Percentiles rank a stretch among this genome's conserved stretches.
Conservation (phyloP, 2,888 invertebrate genomes). For the Hyposoter didymator region DNA sequence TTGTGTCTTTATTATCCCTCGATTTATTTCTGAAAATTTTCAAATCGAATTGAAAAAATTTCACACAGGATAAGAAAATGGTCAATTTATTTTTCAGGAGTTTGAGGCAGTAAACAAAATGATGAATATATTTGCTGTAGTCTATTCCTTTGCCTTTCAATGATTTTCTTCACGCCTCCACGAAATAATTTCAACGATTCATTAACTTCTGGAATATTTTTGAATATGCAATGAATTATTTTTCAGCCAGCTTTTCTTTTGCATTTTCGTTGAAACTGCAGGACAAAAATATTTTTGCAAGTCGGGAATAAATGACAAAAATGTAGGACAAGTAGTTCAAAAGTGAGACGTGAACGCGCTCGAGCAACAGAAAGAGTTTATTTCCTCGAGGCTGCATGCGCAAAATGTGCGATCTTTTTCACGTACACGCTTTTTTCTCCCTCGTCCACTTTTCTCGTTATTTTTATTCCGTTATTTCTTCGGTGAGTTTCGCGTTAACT, state of each 20-base stretch:
- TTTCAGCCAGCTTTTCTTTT: not conserved
- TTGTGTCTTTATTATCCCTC: not conserved
- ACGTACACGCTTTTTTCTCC: conserved; percentile 15
- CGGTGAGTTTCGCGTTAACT: not conserved
- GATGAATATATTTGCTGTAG: not conserved
- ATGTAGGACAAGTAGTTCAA: not conserved
- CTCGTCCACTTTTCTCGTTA: not conserved
- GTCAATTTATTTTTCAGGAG: not conserved
- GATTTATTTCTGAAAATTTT: not conserved
- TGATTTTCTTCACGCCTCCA: not conserved
- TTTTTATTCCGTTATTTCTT: conserved; percentile 14
- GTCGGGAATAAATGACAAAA: not conserved
- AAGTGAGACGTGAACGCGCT: conserved; percentile 8
- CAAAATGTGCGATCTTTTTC: conserved; percentile 25
- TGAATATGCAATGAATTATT: not conserved
- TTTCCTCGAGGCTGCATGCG: not conserved
- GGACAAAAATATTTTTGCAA: not conserved
- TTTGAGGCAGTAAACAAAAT: not conserved
- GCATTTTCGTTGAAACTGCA: not conserved
- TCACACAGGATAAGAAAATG: not conserved
- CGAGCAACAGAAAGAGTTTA: conserved; percentile 18
- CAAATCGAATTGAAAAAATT: not conserved
- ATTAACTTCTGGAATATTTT: not conserved
- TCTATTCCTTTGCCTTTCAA: not conserved
- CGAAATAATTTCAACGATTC: not conserved